Percentiles rank a stretch among this genome's conserved stretches.
These are phyloP conservation scores for Drosophila aff. DNA, from an alignment of 1,140 invertebrate species.

Conservation along the genomic window DNA sequence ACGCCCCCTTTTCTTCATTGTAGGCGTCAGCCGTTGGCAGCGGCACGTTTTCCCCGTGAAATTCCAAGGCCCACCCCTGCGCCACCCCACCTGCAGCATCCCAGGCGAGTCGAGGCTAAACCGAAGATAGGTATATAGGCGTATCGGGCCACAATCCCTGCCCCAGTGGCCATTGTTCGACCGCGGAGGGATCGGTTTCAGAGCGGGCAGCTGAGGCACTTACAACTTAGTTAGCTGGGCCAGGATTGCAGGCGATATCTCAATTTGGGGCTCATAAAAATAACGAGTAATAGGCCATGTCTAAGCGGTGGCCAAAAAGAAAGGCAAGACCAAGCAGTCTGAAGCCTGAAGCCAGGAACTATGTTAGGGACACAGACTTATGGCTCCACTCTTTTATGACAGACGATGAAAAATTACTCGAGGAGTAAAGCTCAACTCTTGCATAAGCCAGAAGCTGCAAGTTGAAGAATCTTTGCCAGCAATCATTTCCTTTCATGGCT, in stretches of 20 bases:
- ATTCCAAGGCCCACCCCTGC: constrained; percentile 48
- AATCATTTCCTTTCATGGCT: neutral
- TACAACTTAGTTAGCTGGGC: constrained; percentile 67
- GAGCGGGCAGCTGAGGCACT: constrained; percentile 24
- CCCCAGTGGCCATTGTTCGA: constrained; percentile 37
- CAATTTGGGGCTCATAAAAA: constrained; percentile 74
- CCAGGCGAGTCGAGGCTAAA: constrained; percentile 28
- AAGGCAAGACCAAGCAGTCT: neutral
- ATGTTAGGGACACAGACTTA: constrained; percentile 1
- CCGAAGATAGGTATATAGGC: constrained; percentile 48
- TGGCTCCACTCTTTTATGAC: constrained; percentile 1
- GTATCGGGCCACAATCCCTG: constrained; percentile 25
- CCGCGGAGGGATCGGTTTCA: constrained; percentile 28
- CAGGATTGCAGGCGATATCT: constrained; percentile 69
- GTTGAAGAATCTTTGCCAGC: too few relatives aligned
- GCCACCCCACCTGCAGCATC: constrained; percentile 30
- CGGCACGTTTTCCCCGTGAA: constrained; percentile 77
- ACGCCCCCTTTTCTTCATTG: constrained; percentile 52
- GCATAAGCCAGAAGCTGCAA: too few relatives aligned
- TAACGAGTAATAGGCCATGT: constrained; percentile 41
- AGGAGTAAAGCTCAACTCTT: neutral
- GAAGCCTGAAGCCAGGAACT: neutral
- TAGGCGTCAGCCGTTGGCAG: constrained; percentile 68
- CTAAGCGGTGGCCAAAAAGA: constrained; percentile 4
- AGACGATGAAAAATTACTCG: neutral